Evolutionary conservation across 2,113 vertebrate species (phyloP), one percentile per base, ranked within the genome.

Genomic region (Sturnira hondurensis): DNA sequence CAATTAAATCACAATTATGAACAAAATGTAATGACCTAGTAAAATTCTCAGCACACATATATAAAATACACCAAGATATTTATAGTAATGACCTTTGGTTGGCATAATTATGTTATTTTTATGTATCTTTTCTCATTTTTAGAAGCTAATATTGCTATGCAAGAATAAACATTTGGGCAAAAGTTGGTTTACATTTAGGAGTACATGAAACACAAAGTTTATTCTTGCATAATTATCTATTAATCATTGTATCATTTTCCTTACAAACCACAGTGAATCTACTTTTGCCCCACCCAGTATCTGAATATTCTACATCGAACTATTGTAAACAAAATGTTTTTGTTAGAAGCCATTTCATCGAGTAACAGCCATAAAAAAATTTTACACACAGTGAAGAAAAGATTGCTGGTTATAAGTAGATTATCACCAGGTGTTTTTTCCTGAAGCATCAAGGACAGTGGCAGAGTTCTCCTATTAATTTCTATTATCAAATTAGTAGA

Each of bases 1-100:
- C 52, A 91, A 77, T 77, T 74, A 95, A 93, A 74, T 85, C 33
- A 86, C 47, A 95, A 70, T 67, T 77, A 73, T 83, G 33, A 95
- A 85, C 65, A 70, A 58, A 86, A 86, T 78, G 1, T 36, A 50
- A 81, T 63, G 54, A 52, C 12, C 38, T 93, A 86, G 88, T 77
- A 89, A 94, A 93, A 89, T 56, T 92, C 45, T 73, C 47, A 86
- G 50, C 41, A 92, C 36, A 52, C 12, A 31, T 58, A 65, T 58
- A 86, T 24, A 91, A 86, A 93, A 81, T 16, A 68, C 6, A 84
- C 31, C n/a, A 93, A 93, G 88, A 86, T 94, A 91, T 24, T 20
- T 87, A 54, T 3, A 50, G 3, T 73, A 50, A 68, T 71, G 54
- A 61, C 17, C 33, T 88, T 71, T 83, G 56, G 63, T 33, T 73